These are phyloP conservation scores for Pitangus sulphuratus DNA, from an alignment of 2,797 vertebrate species.

Conservation along the genomic window DNA sequence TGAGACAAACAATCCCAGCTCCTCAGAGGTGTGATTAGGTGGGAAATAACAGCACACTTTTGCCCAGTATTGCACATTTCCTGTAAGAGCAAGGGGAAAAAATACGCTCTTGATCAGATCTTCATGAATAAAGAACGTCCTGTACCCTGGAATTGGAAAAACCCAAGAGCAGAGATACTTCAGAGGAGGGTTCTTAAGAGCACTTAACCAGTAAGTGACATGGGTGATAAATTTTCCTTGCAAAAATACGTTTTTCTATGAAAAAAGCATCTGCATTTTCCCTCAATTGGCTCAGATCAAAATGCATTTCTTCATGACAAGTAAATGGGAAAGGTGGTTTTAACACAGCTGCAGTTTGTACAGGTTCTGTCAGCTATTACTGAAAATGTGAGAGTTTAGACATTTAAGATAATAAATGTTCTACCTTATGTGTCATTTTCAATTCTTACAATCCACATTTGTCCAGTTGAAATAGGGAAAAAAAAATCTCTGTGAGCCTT, in stretches of 20 bases:
- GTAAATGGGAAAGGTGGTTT: neutral
- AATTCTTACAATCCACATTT: neutral
- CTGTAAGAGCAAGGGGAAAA: neutral
- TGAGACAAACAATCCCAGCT: neutral
- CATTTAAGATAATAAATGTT: neutral
- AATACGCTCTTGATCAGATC: neutral
- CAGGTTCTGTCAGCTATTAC: neutral
- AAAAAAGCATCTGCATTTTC: neutral
- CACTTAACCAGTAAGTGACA: neutral
- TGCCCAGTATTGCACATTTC: neutral
- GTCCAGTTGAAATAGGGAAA: neutral
- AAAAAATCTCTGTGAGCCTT: neutral
- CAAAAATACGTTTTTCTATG: neutral
- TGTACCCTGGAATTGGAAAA: neutral
- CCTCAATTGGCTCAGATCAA: neutral
- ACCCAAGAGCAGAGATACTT: neutral
- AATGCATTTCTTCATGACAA: neutral
- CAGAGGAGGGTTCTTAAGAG: neutral
- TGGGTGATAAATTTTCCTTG: neutral
- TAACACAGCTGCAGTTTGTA: neutral
- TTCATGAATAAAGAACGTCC: neutral
- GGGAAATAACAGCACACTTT: neutral
- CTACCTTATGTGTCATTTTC: neutral
- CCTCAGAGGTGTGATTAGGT: accelerated
- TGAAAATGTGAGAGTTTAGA: neutral